Conservation (phyloP, 1,140 invertebrate species). For the Anagrus nilaparvatae region DNA sequence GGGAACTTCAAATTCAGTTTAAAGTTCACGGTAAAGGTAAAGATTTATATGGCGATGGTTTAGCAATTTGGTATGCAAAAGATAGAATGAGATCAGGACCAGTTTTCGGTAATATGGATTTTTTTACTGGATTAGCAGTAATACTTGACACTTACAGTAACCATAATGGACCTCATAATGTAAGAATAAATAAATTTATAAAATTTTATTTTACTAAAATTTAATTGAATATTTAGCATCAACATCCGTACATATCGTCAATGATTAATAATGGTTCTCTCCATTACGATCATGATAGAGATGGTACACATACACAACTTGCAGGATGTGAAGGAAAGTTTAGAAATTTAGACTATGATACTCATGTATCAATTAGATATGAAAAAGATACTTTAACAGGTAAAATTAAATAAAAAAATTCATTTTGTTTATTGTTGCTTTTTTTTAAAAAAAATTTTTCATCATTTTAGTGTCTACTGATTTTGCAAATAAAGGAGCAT, state of each 20-base stretch:
- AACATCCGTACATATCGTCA: slow-evolving; percentile 95
- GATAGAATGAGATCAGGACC: slow-evolving; percentile 77
- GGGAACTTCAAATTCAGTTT: slow-evolving; percentile 95
- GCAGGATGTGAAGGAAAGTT: slow-evolving; percentile 91
- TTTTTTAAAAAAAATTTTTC: slow-evolving; percentile 5
- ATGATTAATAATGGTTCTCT: slow-evolving; percentile 96
- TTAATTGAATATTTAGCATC: slow-evolving; percentile 56
- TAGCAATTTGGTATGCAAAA: slow-evolving; percentile 94
- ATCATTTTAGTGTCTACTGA: slow-evolving; percentile 70
- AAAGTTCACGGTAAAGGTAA: slow-evolving; percentile 92
- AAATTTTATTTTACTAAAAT: slow-evolving; percentile 1
- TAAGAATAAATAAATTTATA: slow-evolving; percentile 46
- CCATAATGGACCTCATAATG: slow-evolving; percentile 97
- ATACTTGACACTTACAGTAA: slow-evolving; percentile 99
- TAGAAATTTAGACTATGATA: slow-evolving; percentile 85
- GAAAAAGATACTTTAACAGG: slow-evolving; percentile 79
- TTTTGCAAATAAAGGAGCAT: slow-evolving; percentile 81
- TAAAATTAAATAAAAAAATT: slow-evolving; percentile 30
- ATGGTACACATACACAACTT: slow-evolving; percentile 95
- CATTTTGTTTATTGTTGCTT: background rate
- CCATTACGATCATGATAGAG: slow-evolving; percentile 94
- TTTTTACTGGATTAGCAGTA: slow-evolving; percentile 84
- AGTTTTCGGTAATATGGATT: slow-evolving; percentile 93
- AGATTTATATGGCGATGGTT: slow-evolving; percentile 94
- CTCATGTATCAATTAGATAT: slow-evolving; percentile 83